Base-by-base conservation (phyloP, 2,113 vertebrate genomes). In the Chamaea fasciata region DNA sequence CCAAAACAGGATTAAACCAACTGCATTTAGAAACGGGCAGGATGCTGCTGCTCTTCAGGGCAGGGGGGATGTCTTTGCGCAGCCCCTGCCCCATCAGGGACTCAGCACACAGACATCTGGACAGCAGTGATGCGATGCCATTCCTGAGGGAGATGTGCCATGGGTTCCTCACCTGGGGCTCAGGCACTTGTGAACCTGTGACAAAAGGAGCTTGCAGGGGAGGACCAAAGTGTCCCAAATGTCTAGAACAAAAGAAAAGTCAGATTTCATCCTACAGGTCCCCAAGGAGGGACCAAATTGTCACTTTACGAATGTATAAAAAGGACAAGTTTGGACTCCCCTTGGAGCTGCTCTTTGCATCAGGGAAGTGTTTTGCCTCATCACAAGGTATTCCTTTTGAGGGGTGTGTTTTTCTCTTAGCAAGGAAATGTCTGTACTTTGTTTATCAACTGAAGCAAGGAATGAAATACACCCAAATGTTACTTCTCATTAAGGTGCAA, bases 91-190 rank as follows among this genome's bases (percentile, higher is more conserved):
- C 37, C 3, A 3, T 0, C 68, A 83, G 55, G 15, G 49, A 31
- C 31, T 16, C 10, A 42, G 8, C 0, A 3, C 1, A 0, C 3
- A 23, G 55, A 39, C 0, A 4, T 31, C 10, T 69, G 65, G 55
- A 16, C 1, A 4, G 41, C 68, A 78, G 52, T 1, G 2, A 11
- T 15, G 39, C 13, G 2, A 11, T 15, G 39, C 13, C 30, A 6
- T 50, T 91, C 52, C 3, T 3, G n/a, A 90, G 78, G 31, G 30
- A 68, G 21, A 11, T 44, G 52, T 37, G 46, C 23, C 26, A 0
- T 0, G 3, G 14, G 28, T 4, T 41, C 22, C 24, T 56, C 44
- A 50, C 26, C n/a, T 59, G 44, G 21, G 68, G 6, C 49, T 83
- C 60, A 31, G 44, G 49, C 0, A 0, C 7, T 30, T 23, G 31